Base-by-base conservation (phyloP, 1,140 invertebrate species). In the Cydia splendana region DNA sequence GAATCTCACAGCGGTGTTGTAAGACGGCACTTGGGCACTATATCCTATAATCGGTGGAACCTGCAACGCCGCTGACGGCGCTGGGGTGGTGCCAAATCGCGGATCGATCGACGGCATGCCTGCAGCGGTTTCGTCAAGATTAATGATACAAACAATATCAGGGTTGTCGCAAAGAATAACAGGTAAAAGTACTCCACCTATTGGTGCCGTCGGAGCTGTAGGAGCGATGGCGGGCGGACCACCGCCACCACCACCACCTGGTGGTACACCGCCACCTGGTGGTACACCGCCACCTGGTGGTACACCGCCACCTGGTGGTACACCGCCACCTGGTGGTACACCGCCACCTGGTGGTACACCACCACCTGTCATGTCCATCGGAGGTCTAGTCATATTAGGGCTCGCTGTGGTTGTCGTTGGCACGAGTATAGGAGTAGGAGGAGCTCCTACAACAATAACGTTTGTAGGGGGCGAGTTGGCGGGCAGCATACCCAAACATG, bases 401-500 rank as follows among this genome's bases (percentile, higher is more conserved):
- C n/a, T 9, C 20, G 18, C 20, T 62, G 57, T 62, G 7, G 20
- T 42, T 4, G 53, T 38, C 18, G 62, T 28, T 6, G 82, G 82
- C 18, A 77, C 30, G 2, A 86, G 30, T 45, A 86, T 84, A 13
- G 83, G 83, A 12, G 81, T 48, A 9, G 84, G 81, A 18, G 78
- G 48, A 13, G 71, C 85, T 62, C 77, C 78, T 10, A 79, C 34
- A 13, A 93, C 84, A 10, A 93, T 86, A 2, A 91, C 79, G n/a
- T 81, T 83, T 3, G 81, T 80, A 15, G 87, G 84, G 48, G 84
- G 74, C 2, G 86, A 83, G 71, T 85, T 88, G 28, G 88, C 69
- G 30, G 87, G 88, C 76, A 90, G 77, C 57, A 93, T 79, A 75
- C 93, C 90, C 75, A 93, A 85, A 78, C 92, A 93, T 24, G 92